Base-by-base conservation (phyloP, 1,140 invertebrate genomes). In the Sminthurinus signatus region DNA sequence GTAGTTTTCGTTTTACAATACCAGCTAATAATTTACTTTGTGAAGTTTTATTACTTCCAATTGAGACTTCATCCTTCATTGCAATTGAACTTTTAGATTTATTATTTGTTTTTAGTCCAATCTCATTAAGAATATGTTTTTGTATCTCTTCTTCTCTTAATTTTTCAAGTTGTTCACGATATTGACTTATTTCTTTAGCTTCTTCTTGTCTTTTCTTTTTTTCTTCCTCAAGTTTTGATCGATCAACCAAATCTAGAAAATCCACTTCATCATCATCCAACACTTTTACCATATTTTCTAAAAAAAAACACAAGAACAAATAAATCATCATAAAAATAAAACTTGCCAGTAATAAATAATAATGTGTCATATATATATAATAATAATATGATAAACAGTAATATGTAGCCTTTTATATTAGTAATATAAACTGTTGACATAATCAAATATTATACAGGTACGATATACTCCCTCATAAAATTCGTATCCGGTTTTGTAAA, bases 241-340 rank as follows among this genome's bases (percentile, higher is more conserved):
- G 81, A 77, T 94, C 89, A 10, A 96, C 89, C 50, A 90, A 80
- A 73, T 96, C 90, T 10, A 97, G 78, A 77, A 96, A 97, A 68
- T 92, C 86, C 0, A 93, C 86, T 81, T 97, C 94, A 78, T 97
- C 94, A 75, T 94, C 91, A 77, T 96, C 93, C 2, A 97, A 78
- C 10, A 91, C 92, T 77, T 91, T 88, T 63, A 97, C 93, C 81
- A 95, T 87, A 79, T 96, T 94, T 78, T 95, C 92, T 92, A 73
- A 19, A 81, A 78, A 23, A 15, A 19, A 19, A 57, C 8, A 15
- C 31, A 21, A 8, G 39, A 42, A 61, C n/a, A n/a, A n/a, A n/a
- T n/a, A 44, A 43, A 31, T 15, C 5, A n/a, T 8, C 29, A 58
- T 15, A 61, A 44, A 43, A 31, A 29, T 27, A 56, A 28, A 4